Conservation (phyloP, 2,113 vertebrate genomes). For the Tragelaphus scriptus region DNA sequence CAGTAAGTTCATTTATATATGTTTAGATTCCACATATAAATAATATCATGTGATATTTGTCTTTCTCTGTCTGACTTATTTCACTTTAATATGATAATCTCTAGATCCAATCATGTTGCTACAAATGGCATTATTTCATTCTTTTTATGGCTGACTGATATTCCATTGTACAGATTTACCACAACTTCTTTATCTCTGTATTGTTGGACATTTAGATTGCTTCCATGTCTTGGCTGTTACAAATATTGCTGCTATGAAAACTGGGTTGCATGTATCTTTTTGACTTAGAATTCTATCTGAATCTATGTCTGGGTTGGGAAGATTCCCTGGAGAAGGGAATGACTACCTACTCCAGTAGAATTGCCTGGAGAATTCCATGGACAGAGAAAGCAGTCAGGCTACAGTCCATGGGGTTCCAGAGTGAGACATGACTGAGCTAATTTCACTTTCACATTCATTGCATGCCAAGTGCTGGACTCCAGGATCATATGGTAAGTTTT, state of each 20-base stretch:
- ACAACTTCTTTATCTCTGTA: background rate
- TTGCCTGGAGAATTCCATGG: background rate
- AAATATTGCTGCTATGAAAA: background rate
- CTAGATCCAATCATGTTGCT: background rate
- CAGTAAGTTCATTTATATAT: background rate
- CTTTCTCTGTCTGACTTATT: background rate
- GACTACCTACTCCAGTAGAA: background rate
- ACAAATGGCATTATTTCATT: background rate
- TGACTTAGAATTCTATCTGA: background rate
- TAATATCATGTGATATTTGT: background rate
- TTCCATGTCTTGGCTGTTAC: background rate
- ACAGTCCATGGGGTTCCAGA: background rate
- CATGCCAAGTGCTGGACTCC: background rate
- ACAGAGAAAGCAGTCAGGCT: background rate
- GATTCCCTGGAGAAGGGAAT: background rate
- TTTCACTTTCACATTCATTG: background rate
- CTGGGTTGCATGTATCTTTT: background rate
- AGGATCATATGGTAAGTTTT: background rate
- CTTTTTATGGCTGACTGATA: background rate
- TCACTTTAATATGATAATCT: background rate
- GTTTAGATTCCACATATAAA: background rate
- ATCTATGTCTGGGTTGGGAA: background rate
- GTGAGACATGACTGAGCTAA: background rate
- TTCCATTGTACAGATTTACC: background rate
- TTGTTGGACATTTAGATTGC: background rate